Evolutionary conservation across 2,888 invertebrate species (phyloP), one percentile per base, ranked within the genome.

Genomic region (Hypena proboscidalis): DNA sequence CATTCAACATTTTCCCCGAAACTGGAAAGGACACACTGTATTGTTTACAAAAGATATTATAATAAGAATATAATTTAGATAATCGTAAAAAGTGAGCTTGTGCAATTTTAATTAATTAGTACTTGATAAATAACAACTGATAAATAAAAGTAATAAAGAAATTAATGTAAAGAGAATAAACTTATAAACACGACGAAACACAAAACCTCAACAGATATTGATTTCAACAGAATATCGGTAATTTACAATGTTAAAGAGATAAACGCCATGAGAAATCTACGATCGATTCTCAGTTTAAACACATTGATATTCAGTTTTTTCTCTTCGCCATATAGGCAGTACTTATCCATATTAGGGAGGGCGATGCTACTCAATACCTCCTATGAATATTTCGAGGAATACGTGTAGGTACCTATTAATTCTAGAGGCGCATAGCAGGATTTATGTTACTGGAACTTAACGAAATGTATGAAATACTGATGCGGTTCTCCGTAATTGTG

Each of bases 401-500:
- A 57, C 36, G 25, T 20, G 34, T n/a, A n/a, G n/a, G n/a, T 37
- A 49, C 40, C 54, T 35, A 55, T 62, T 43, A 43, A 60, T 50
- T 55, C 50, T 48, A 51, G 41, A 46, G 40, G 17, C 37, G 23
- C 60, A 53, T 60, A 63, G 25, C 35, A 54, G 35, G 50, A 53
- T 63, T 57, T 36, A 44, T 55, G 46, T 44, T 60, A 46, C 29
- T 54, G 42, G 47, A 54, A 52, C 37, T 52, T 46, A 52, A 52
- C 47, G 23, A 55, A 60, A 63, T 60, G 34, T 48, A 63, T 58
- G 35, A 60, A 58, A 60, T 60, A 58, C 50, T 60, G 48, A 51
- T 39, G 50, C 17, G 31, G 38, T 53, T 61, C 54, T 47, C 17
- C 11, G 49, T 64, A 61, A 54, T 56, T 57, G 30, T 46, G 37